These are phyloP conservation scores for Diplosoma virens DNA, from an alignment of 23 tunicate genomes.

Conservation along the genomic window DNA sequence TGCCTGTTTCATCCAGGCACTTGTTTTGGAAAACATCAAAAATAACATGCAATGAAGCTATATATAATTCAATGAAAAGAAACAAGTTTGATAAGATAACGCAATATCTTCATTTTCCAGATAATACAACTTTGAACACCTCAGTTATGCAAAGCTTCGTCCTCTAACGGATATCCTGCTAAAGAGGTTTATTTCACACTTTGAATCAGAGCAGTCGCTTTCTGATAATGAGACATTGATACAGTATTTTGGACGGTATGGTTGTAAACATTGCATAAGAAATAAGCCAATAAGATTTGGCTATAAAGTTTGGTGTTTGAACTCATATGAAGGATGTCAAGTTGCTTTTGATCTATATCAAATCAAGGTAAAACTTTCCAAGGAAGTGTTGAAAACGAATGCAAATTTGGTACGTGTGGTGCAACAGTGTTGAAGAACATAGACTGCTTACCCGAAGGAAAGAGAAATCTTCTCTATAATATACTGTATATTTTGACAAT, in stretches of 20 bases:
- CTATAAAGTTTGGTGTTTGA: neutral
- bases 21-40: neutral
- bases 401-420: neutral
- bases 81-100: conserved; percentile 2
- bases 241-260: neutral
- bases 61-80: neutral
- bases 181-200: neutral
- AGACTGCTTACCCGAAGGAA: neutral
- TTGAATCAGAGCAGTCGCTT: neutral
- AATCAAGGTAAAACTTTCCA: neutral
- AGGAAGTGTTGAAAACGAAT: neutral
- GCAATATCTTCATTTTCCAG: neutral
- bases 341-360: neutral
- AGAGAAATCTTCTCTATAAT: neutral
- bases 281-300: neutral
- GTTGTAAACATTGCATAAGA: neutral
- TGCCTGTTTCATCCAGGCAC: neutral
- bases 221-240: neutral
- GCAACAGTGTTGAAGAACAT: neutral
- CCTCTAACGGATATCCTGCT: neutral
- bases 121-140: neutral
- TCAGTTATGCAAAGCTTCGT: neutral
- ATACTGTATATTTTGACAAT: neutral
- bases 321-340: neutral
- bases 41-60: neutral